Conservation (phyloP, 2,888 invertebrate species). For the Harpalus rufipes region DNA sequence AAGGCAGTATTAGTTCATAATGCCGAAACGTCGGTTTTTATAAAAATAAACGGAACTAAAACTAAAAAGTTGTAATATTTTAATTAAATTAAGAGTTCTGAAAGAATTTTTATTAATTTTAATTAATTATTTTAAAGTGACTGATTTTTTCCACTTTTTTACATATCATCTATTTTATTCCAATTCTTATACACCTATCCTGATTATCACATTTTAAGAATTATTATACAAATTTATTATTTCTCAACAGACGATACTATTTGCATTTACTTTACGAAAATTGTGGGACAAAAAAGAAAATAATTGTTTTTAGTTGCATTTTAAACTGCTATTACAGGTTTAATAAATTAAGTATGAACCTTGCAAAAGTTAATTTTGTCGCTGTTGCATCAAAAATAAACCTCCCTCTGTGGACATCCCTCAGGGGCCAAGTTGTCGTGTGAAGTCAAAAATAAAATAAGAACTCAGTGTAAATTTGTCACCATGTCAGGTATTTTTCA, state of each 20-base stretch:
- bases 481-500: slow-evolving; percentile 14
- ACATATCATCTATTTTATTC: too few species aligned
- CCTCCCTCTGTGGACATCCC: background rate
- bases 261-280: background rate
- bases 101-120: too few species aligned
- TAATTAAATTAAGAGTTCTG: too few species aligned
- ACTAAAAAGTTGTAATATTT: too few species aligned
- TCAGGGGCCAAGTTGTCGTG: slow-evolving; percentile 9
- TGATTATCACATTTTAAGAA: too few species aligned
- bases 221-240: too few species aligned
- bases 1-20: too few species aligned
- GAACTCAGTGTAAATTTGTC: slow-evolving; percentile 15
- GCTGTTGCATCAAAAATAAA: background rate
- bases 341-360: background rate
- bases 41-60: too few species aligned
- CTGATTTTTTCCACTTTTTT: too few species aligned
- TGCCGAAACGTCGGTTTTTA: too few species aligned
- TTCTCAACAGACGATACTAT: background rate
- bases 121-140: too few species aligned
- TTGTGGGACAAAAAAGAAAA: background rate
- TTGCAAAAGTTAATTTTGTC: slow-evolving; percentile 12
- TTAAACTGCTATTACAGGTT: background rate
- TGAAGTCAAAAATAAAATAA: slow-evolving; percentile 43
- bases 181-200: too few species aligned
- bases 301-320: background rate